A percentile compares a stretch with the other conserved stretches of the same genome.
Evolutionary conservation across 2,888 invertebrate genomes (phyloP).

Genomic region (Rhopalosiphum nymphaeae): DNA sequence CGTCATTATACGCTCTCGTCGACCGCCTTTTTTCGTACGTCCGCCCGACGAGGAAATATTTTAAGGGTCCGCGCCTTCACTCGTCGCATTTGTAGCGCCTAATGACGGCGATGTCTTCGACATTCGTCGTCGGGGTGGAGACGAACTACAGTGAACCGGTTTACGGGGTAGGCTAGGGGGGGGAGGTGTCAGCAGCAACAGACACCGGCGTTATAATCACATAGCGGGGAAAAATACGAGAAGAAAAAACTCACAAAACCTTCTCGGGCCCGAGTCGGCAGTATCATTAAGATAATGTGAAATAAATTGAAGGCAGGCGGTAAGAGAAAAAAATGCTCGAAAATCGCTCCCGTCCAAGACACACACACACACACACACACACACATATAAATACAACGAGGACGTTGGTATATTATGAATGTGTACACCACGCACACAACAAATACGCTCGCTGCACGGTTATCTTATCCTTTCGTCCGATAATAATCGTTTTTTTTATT

Average conservation of each 20-base stretch:
- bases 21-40: neutral
- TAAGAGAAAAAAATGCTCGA: neutral
- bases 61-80: neutral
- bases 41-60: neutral
- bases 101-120: constrained; percentile 21
- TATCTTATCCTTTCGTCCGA: neutral
- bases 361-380: neutral
- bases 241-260: constrained; percentile 31
- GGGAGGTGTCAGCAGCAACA: neutral
- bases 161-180: neutral
- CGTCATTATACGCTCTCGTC: neutral
- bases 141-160: constrained; percentile 14
- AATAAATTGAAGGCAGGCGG: constrained; percentile 53
- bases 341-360: constrained; percentile 47
- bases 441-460: no score
- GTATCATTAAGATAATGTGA: constrained; percentile 58
- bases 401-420: constrained; percentile 1
- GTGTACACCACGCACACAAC: neutral
- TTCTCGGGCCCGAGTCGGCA: constrained; percentile 1
- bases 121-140: neutral
- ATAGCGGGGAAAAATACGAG: neutral
- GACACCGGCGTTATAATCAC: neutral
- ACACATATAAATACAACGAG: neutral
- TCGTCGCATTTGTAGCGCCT: neutral
- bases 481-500: neutral